Percentiles rank a stretch among this genome's conserved stretches.
Conservation (phyloP, 1,140 invertebrate species). For the Antheraea pernyi region DNA sequence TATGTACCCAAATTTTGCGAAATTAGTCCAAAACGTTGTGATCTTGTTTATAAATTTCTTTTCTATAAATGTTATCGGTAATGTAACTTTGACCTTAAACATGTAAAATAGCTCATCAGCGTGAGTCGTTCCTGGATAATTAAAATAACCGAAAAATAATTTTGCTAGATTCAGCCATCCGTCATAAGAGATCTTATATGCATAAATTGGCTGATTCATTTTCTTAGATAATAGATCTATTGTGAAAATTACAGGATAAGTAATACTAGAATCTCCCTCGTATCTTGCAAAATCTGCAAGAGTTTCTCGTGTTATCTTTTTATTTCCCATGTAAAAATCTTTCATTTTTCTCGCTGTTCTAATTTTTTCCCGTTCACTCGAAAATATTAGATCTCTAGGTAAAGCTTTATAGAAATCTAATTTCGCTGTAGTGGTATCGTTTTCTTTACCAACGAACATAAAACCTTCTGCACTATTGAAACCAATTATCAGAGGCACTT, state of each 20-base stretch:
- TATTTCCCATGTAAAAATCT: conserved; percentile 42
- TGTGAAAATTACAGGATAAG: conserved; percentile 45
- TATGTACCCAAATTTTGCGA: conserved; percentile 58
- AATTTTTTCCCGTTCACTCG: conserved; percentile 38
- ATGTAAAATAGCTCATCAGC: conserved; percentile 39
- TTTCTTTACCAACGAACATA: conserved; percentile 63
- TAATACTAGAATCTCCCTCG: conserved; percentile 52
- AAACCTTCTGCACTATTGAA: conserved; percentile 61
- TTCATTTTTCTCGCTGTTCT: conserved; percentile 32
- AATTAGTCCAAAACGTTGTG: conserved; percentile 60
- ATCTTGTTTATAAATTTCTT: conserved; percentile 42
- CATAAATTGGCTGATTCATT: conserved; percentile 37
- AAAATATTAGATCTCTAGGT: conserved; percentile 50
- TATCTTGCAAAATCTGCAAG: conserved; percentile 45
- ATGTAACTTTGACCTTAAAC: conserved; percentile 44
- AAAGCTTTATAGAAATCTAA: conserved; percentile 46
- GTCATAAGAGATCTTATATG: conserved; percentile 19
- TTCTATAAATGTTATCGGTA: conserved; percentile 41
- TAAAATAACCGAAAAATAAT: conserved; percentile 14
- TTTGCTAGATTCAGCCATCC: conserved; percentile 18
- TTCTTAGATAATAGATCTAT: conserved; percentile 43
- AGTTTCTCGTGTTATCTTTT: conserved; percentile 36
- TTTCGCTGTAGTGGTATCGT: conserved; percentile 48
- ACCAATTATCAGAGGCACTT: conserved; percentile 57
- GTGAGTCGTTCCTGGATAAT: conserved; percentile 15